Conservation (phyloP, 2,113 vertebrate genomes). For the Cheirogaleus medius region DNA sequence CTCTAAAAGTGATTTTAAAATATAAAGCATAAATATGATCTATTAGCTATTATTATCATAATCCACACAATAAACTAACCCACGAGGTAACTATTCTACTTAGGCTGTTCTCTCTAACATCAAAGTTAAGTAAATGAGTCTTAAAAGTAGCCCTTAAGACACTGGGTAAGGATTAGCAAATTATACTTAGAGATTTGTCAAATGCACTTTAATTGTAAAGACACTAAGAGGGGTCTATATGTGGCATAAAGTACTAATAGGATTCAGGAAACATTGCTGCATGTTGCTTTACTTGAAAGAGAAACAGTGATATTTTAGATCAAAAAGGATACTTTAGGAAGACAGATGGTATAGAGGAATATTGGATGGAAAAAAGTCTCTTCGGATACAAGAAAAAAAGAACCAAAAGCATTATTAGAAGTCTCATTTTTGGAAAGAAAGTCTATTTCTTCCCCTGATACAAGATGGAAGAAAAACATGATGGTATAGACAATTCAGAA, state of each 20-base stretch:
- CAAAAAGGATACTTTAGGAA: neutral
- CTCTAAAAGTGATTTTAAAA: conserved; percentile 2
- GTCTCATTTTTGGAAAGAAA: neutral
- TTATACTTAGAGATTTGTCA: neutral
- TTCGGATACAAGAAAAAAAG: neutral
- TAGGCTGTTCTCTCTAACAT: neutral
- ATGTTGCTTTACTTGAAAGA: neutral
- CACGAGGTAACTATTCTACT: neutral
- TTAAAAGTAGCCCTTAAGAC: neutral
- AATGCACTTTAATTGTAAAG: neutral
- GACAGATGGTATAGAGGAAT: neutral
- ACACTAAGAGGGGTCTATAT: neutral
- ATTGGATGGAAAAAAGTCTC: neutral
- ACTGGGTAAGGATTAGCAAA: neutral
- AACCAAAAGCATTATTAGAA: neutral
- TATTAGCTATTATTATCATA: neutral
- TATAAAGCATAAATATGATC: neutral
- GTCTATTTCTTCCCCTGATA: neutral
- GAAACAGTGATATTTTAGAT: neutral
- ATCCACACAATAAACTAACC: neutral
- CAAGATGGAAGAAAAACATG: neutral
- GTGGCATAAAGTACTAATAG: neutral
- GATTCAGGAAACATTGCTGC: neutral
- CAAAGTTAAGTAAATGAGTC: neutral
- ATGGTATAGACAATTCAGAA: neutral